These are phyloP conservation scores for Tipula vernalis DNA, from an alignment of 2,888 invertebrate species.

Conservation along the genomic window DNA sequence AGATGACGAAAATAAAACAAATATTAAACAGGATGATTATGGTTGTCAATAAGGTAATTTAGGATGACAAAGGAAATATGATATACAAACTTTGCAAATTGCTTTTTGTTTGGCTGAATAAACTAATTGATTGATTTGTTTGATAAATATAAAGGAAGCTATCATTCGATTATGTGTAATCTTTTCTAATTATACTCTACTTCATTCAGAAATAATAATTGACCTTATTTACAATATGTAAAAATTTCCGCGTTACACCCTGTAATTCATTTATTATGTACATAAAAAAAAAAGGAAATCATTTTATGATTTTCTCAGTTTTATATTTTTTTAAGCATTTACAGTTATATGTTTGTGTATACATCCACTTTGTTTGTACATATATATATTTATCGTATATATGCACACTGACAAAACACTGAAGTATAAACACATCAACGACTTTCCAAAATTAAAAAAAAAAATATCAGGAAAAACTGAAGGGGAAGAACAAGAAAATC, in stretches of 20 bases:
- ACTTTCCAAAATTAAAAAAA: background rate
- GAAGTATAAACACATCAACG: background rate
- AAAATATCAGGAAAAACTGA: background rate
- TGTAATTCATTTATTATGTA: background rate
- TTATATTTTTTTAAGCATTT: constrained; percentile 1
- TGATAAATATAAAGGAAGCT: background rate
- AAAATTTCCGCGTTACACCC: background rate
- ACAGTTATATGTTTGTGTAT: background rate
- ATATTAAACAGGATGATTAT: background rate
- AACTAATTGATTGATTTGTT: background rate
- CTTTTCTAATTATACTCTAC: too few species aligned
- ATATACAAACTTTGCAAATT: background rate
- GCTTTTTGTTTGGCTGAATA: background rate
- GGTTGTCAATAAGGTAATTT: background rate
- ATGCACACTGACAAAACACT: background rate
- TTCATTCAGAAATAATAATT: too few species aligned
- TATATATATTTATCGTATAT: background rate
- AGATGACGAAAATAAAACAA: background rate
- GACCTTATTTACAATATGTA: background rate
- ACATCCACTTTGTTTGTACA: background rate
- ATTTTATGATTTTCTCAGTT: background rate
- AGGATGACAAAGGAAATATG: background rate
- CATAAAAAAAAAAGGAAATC: background rate
- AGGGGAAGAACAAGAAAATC: background rate
- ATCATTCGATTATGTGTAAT: too few species aligned